These are phyloP conservation scores for Paralichthys olivaceus DNA, from an alignment of 2,113 vertebrate genomes.

Conservation along the genomic window DNA sequence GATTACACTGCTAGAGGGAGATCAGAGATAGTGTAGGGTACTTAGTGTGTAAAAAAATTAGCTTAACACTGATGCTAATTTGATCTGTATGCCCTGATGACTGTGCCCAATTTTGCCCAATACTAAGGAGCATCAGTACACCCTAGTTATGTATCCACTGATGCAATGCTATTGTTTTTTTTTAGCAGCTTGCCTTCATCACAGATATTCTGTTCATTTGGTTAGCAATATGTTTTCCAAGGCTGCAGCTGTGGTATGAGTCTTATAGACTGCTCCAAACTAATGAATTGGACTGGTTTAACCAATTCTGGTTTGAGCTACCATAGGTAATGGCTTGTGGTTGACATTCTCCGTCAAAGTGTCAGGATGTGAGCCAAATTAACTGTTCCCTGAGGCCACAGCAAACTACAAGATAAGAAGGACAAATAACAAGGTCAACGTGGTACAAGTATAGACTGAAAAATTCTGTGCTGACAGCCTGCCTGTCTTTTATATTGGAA, in stretches of 20 bases:
- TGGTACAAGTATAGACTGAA: not conserved
- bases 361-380: constrained; percentile 16
- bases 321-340: not conserved
- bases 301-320: not conserved
- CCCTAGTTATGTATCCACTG: not conserved
- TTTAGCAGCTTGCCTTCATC: no score
- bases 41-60: constrained; percentile 30
- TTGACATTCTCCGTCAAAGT: not conserved
- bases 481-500: constrained; percentile 29
- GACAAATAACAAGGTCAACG: constrained; percentile 7
- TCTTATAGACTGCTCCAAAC: no score
- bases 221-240: not conserved
- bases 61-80: constrained; percentile 19
- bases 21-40: constrained; percentile 35
- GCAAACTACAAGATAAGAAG: not conserved
- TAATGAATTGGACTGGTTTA: not conserved
- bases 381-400: not conserved
- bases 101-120: no score
- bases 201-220: not conserved
- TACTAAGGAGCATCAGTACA: no score
- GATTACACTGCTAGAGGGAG: constrained; percentile 38
- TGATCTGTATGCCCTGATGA: no score
- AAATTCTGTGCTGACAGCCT: constrained; percentile 10
- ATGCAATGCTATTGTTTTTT: not conserved
- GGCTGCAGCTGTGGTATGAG: not conserved